Evolutionary conservation across 2,888 invertebrate genomes (phyloP), one percentile per base, ranked within the genome.

Genomic region (Allygus modestus): DNA sequence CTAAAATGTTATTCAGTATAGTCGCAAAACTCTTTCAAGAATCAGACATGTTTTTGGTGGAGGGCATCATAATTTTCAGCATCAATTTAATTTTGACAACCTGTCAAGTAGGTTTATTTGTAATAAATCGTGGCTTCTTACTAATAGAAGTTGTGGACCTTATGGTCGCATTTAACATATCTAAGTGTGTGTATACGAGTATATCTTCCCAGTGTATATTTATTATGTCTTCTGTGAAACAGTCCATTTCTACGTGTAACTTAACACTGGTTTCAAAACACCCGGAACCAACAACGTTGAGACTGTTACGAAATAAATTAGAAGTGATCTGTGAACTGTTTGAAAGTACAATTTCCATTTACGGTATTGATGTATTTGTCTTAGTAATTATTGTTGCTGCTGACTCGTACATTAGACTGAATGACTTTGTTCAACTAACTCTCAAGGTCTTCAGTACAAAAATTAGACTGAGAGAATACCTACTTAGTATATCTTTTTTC

Each of bases 371-470:
- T 31, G 9, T 65, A 65, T 65, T 65, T 31, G 1, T 28, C 28
- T 0, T 65, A 28, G 17, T 65, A 15, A 28, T 15, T 1, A 65
- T 65, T 31, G 65, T 65, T 26, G 31, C 65, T 11, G 65, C 31
- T 65, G 65, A 65, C 12, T 65, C 65, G 0, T 65, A 65, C 15
- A 65, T 65, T 28, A 26, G 65, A 31, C 12, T 65, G 17, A 65
- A 65, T 31, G 65, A 65, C n/a, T 65, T 65, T 28, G 15, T 65
- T 12, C 1, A n/a, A 17, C 65, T 65, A 0, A 17, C 15, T 15
- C 15, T 12, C 5, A 15, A 12, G 7, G 1, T 58, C 1, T 23
- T 23, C 26, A 31, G 15, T 0, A 28, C 1, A 12, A 65, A 65
- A 65, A 65, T 65, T 1, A 17, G 15, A 0, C 31, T 5, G 23